Evolutionary conservation across 2,113 vertebrate genomes (phyloP), one percentile per base, ranked within the genome.

Genomic region (Rhynchomys soricoides): DNA sequence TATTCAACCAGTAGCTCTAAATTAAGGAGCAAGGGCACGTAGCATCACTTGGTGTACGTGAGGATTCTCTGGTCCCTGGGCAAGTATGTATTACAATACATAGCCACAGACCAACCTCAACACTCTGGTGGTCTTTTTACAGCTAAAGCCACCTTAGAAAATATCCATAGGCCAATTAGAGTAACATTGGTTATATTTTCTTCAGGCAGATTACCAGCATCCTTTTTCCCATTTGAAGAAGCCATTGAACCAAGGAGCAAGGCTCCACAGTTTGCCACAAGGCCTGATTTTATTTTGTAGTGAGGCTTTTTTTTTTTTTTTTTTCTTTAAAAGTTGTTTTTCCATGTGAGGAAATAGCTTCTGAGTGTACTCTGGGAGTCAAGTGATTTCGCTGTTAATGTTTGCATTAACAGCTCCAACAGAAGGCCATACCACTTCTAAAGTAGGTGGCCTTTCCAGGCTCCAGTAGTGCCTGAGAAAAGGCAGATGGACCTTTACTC

Each of bases 311-410:
- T 48, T 22, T 88, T 55, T 85, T 82, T 40, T 1, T 48, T 85
- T 90, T 70, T 48, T 22, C 79, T 55, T 85, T 82, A 37, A 1
- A 74, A 22, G 48, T 16, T 87, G 31, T 78, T 90, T 68, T 85
- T 22, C 59, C 68, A 62, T 77, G 40, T 94, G 59, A 34, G 31
- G 50, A 68, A 95, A 43, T 55, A 95, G 81, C 88, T 95, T 90
- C 74, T 10, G 6, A 43, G 59, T 11, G 0, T 85, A 45, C 77
- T 71, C 31, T 90, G 37, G 37, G 40, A 96, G 40, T 81, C 93
- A 95, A 97, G 62, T 82, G 88, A 96, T 96, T 96, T 89, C 89
- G 31, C 74, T 94, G 87, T 88, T 93, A 96, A 95, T 71, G 52
- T 90, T 95, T 96, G 62, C 92, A 73, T 52, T 73, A 40, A 21